Base-by-base conservation (phyloP, 92 coral and sea anemone genomes). In the Plumapathes pennacea region DNA sequence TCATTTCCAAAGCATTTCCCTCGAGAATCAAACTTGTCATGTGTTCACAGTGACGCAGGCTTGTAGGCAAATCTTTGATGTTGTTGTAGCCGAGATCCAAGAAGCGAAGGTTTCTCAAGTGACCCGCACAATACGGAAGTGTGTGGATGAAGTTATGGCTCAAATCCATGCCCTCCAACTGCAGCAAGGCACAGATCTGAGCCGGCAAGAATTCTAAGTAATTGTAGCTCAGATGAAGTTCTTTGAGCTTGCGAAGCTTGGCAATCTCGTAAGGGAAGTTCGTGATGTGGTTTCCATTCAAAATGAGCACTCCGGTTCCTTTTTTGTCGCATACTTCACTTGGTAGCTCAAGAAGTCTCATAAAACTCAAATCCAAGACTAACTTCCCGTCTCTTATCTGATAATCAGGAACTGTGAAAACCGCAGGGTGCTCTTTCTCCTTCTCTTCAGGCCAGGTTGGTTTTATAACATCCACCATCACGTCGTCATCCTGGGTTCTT, bases 181-280 rank as follows among this genome's bases (percentile, higher is more conserved):
- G 84, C 23, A 77, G 50, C n/a, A 66, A 66, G 20, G 96, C 73
- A 25, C 96, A 88, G 14, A 85, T 69, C 55, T 88, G 96, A 1
- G 96, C 96, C 1, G 96, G 96, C 3, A 88, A 63, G 54, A 77
- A 88, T 50, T 78, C 90, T 46, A 88, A 60, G 49, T 64, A 68
- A 66, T 83, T 81, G 62, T 88, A 77, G 52, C 83, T 25, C 30
- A 88, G 64, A 38, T 77, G 63, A 38, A 88, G 85, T 62, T 88
- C 89, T 38, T 72, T 83, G 22, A 88, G 53, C 21, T 64, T 54
- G 15, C 89, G 83, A 55, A 88, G 79, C 20, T 57, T 45, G 22
- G 83, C 67, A 26, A 88, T 71, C 56, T 70, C 68, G 51, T 83
- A 88, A 0, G 96, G 96, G 18, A 88, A 74, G 57, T 64, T 88